Evolutionary conservation across 2,888 invertebrate genomes (phyloP).

Genomic region (Aromia moschata): DNA sequence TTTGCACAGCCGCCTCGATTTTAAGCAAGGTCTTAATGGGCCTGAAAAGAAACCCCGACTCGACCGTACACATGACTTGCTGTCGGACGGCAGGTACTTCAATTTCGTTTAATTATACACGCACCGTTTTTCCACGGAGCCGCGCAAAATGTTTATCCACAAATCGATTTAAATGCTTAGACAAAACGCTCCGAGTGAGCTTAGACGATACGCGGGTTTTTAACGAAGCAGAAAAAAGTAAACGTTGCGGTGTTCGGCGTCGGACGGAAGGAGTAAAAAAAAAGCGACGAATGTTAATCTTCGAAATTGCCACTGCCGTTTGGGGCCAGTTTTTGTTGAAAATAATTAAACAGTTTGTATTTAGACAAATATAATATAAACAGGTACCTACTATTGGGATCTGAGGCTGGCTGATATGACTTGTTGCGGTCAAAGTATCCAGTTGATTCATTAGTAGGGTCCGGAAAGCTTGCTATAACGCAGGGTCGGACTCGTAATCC

Average conservation of each 20-base stretch:
- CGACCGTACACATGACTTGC: not conserved
- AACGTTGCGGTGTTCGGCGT: not conserved
- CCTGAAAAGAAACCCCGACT: not conserved
- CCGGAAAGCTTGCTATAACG: no score
- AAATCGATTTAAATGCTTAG: not conserved
- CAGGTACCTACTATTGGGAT: no score
- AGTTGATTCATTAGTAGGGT: no score
- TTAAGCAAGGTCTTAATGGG: not conserved
- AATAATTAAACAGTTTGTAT: no score
- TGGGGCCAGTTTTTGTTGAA: no score
- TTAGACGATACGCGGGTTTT: not conserved
- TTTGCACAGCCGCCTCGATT: not conserved
- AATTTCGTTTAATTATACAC: not conserved
- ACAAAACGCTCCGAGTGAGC: not conserved
- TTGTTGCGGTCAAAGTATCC: no score
- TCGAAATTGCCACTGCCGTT: no score
- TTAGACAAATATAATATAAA: no score
- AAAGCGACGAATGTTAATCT: no score
- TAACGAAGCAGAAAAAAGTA: not conserved
- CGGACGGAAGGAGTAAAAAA: not conserved
- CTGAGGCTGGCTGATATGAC: no score
- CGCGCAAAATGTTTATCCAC: not conserved
- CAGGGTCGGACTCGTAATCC: no score
- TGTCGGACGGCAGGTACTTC: not conserved
- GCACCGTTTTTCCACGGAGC: not conserved